Evolutionary conservation across 2,797 vertebrate genomes (phyloP).

Genomic region (Tokudaia muenninki): DNA sequence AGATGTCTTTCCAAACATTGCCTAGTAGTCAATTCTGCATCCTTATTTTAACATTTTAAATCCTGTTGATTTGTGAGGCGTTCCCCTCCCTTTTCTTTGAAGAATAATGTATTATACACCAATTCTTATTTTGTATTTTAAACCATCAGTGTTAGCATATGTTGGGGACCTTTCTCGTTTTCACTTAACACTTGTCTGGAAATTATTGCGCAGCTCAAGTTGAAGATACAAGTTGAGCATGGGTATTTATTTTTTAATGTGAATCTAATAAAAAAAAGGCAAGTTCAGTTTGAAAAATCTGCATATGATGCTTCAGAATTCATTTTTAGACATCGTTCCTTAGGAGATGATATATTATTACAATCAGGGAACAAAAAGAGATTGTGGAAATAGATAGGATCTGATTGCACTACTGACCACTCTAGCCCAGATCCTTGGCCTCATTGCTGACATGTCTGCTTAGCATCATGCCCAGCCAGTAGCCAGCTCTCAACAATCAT

Average conservation of each 20-base stretch:
- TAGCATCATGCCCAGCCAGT: background rate
- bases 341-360: background rate
- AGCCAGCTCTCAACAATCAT: slow-evolving; percentile 26
- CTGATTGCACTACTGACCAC: background rate
- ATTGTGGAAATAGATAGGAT: background rate
- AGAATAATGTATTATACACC: background rate
- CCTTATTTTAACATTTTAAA: background rate
- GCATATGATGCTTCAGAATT: background rate
- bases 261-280: background rate
- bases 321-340: background rate
- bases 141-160: background rate
- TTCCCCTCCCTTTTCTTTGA: background rate
- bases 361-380: background rate
- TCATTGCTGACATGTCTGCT: slow-evolving; percentile 51
- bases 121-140: slow-evolving; percentile 3
- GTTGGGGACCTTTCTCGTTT: background rate
- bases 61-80: background rate
- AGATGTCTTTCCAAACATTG: background rate
- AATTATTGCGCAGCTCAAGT: background rate
- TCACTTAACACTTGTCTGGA: background rate
- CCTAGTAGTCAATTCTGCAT: background rate
- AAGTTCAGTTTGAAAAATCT: slow-evolving; percentile 20
- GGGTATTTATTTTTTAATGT: background rate
- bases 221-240: background rate
- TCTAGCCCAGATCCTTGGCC: background rate